Conservation (phyloP, 2,797 vertebrate genomes). For the Psittacula echo region DNA sequence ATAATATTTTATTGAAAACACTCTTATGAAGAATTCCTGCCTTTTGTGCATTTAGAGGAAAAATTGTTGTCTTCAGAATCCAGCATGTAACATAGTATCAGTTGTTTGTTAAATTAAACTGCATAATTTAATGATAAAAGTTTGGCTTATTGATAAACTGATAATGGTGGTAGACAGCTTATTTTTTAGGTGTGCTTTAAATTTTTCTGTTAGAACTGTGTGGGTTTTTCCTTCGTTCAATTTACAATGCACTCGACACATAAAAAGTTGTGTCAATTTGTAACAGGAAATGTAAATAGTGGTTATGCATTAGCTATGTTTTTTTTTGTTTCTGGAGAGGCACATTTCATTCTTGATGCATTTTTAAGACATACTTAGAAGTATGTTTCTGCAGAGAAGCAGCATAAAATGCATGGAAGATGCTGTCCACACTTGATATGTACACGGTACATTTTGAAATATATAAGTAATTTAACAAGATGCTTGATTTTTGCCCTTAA, state of each 20-base stretch:
- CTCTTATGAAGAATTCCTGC: not conserved
- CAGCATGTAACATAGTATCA: not conserved
- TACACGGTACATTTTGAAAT: not conserved
- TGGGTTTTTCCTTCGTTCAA: not conserved
- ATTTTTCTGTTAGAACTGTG: not conserved
- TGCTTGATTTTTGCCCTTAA: not conserved
- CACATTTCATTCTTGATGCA: not conserved
- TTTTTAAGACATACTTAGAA: not conserved
- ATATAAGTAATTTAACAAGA: not conserved
- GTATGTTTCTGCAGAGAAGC: not conserved
- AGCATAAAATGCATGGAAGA: not conserved
- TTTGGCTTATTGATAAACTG: not conserved
- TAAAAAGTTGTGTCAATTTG: not conserved
- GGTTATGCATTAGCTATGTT: not conserved
- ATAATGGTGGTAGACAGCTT: not conserved
- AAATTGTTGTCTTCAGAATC: not conserved
- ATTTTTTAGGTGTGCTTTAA: not conserved
- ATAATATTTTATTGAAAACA: not conserved
- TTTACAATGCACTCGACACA: not conserved
- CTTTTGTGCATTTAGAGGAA: not conserved
- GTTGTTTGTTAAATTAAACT: not conserved
- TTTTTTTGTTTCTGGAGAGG: not conserved
- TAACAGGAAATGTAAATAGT: not conserved
- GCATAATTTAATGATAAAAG: not conserved
- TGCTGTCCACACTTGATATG: not conserved